These are phyloP conservation scores for Syrmaticus mikado DNA, from an alignment of 2,113 vertebrate genomes.

Conservation along the genomic window DNA sequence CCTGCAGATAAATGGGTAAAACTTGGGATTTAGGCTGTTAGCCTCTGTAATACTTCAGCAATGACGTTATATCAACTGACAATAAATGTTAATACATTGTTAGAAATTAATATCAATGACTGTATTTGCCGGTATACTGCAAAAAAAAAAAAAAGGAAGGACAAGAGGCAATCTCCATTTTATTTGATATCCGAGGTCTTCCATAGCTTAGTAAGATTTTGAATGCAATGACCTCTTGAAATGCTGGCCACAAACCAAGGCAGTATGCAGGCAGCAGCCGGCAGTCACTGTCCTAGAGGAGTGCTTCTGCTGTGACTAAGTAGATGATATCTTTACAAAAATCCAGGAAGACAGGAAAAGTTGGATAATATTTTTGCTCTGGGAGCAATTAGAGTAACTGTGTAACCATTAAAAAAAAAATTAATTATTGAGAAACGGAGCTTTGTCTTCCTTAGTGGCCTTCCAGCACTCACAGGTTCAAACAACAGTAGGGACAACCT, in stretches of 20 bases:
- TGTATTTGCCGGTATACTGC: background rate
- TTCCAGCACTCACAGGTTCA: background rate
- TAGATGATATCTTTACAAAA: background rate
- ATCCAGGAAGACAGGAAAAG: background rate
- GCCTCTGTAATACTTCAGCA: background rate
- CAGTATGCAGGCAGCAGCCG: background rate
- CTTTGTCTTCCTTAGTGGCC: background rate
- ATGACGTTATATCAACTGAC: background rate
- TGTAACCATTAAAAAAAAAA: background rate
- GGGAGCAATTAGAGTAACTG: background rate
- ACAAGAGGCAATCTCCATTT: accelerated
- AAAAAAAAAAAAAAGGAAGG: background rate
- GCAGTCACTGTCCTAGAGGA: background rate
- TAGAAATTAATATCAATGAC: background rate
- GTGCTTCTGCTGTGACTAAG: background rate
- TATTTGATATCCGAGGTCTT: background rate
- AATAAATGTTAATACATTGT: background rate
- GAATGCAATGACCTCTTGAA: background rate
- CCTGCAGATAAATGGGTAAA: background rate
- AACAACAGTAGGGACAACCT: background rate
- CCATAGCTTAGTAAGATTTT: background rate
- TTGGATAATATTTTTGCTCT: background rate
- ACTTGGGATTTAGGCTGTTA: background rate
- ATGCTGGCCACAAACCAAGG: background rate
- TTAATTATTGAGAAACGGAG: background rate